Base-by-base conservation (phyloP, 1,140 invertebrate genomes). In the Pararge aegeria region DNA sequence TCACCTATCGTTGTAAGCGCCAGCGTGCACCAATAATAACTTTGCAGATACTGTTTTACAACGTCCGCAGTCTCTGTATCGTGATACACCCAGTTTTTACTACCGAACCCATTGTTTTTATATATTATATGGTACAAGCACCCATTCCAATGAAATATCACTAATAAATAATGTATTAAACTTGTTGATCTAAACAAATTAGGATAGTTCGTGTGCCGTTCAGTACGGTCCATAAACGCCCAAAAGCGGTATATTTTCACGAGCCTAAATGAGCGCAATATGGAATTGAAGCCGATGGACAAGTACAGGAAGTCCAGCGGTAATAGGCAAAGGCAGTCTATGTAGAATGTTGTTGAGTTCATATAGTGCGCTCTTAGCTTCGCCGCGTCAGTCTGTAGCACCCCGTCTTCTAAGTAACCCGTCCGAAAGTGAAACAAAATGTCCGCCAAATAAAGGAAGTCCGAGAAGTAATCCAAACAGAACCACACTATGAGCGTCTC, bases 71-170 rank as follows among this genome's bases (percentile, higher is more conserved):
- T 94, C 77, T 96, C 94, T 44, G 94, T 94, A 74, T 96, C 95
- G 77, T 93, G 93, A 86, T 95, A 97, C 75, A 96, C 95, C 96
- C 96, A 97, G 85, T 97, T 96, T 81, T 95, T 94, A 83, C 95
- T 96, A 70, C 96, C 96, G 86, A 98, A 98, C 64, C 96, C 96
- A 90, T 97, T 95, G 91, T 97, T 97, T 91, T 97, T 97, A 92
- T 96, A 95, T 80, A 98, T 97, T 84, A 98, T 96, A 92, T 98
- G 96, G 92, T 97, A 98, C 80, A 99, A 92, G 92, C 98, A 99
- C 69, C 98, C 97, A 90, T 99, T 99, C 98, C 98, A 99, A 93
- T 99, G 98, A 92, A 99, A 99, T 90, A 99, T 98, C 89, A 98
- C 97, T 90, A 99, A 92, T 74, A 99, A 93, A 91, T 98, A 98